These are phyloP conservation scores for Ophion costatus DNA, from an alignment of 2,888 invertebrate genomes.

Conservation along the genomic window DNA sequence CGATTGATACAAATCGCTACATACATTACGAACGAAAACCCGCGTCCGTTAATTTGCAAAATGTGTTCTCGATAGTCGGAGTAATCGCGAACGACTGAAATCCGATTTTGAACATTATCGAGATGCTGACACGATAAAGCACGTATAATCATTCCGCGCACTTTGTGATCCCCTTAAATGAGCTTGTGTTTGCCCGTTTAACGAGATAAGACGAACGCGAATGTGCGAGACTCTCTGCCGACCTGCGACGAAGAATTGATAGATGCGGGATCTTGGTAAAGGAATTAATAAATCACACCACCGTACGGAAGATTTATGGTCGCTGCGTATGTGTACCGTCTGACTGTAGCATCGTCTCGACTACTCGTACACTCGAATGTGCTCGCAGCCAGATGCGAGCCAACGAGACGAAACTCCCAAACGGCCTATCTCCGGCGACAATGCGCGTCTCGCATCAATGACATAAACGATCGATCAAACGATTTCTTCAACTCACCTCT, in stretches of 20 bases:
- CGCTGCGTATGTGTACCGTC: constrained; percentile 7
- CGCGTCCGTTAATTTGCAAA: not conserved
- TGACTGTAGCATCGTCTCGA: constrained; percentile 30
- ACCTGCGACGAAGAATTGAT: not conserved
- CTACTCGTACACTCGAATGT: constrained; percentile 21
- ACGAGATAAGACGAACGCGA: constrained; percentile 6
- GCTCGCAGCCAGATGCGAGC: not conserved
- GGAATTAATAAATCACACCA: not conserved
- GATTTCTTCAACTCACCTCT: constrained; percentile 4
- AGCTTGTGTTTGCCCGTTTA: constrained; percentile 2
- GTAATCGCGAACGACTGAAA: not conserved
- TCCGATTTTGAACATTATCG: not conserved
- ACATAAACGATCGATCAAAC: constrained; percentile 24
- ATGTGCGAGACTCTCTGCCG: not conserved
- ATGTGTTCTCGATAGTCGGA: not conserved
- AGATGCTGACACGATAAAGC: not conserved
- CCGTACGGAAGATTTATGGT: not conserved
- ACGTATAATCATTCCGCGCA: not conserved
- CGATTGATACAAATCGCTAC: not conserved
- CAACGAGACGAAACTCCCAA: constrained; percentile 11
- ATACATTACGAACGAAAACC: not conserved
- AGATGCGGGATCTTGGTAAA: not conserved
- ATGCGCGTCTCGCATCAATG: not conserved
- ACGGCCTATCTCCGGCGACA: not conserved
- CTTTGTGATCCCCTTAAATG: constrained; percentile 1